These are phyloP conservation scores for Cataglyphis rosenhaueri DNA, from an alignment of 2,888 invertebrate genomes.

Conservation along the genomic window DNA sequence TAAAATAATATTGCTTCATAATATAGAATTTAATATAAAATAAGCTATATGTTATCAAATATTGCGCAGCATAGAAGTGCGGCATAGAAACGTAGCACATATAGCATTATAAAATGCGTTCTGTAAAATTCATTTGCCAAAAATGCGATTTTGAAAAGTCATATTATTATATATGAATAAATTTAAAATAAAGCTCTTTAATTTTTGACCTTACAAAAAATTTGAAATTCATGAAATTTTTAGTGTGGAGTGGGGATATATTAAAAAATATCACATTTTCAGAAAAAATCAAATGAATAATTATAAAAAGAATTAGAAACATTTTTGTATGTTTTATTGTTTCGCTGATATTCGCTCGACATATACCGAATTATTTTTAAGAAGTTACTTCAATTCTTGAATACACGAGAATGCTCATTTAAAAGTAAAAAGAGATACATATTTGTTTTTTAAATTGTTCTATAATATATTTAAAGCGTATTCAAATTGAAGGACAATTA, in stretches of 20 bases:
- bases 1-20: neutral
- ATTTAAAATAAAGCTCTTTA: neutral
- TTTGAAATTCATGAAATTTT: neutral
- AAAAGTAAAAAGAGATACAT: neutral
- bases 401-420: neutral
- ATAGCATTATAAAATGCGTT: no score
- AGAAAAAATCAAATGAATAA: neutral
- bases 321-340: neutral
- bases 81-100: no score
- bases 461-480: neutral
- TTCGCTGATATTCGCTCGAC: neutral
- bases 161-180: neutral
- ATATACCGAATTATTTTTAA: neutral
- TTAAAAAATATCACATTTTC: neutral
- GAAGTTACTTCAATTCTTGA: neutral
- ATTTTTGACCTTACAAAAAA: neutral
- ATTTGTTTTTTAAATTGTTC: neutral
- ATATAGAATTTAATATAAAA: neutral
- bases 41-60: neutral
- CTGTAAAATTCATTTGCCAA: neutral
- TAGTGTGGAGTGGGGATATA: neutral
- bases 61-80: neutral
- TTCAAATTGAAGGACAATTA: neutral
- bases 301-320: neutral
- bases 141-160: neutral